Evolutionary conservation across 2,888 invertebrate genomes (phyloP), one percentile per base, ranked within the genome.

Genomic region (Acleris emargana): DNA sequence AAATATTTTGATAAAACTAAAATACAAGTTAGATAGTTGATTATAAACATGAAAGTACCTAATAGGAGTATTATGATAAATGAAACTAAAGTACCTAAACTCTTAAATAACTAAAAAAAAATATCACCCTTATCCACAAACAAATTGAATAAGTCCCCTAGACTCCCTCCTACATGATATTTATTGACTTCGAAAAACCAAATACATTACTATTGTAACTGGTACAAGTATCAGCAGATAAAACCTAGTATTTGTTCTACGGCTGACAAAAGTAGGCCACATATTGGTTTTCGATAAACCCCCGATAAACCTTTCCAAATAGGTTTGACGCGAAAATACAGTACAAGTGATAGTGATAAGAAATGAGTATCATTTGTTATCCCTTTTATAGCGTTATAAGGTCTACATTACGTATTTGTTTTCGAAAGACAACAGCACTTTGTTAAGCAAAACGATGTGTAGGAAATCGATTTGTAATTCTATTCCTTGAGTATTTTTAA

Each of bases 241-340:
- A 45, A 45, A 54, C 42, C 42, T 42, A 54, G 54, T 54, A 16
- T 51, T 59, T 50, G 50, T 51, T 50, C n/a, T 51, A 59, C 18
- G 58, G 42, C 51, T 22, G 42, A 47, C 43, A 66, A 60, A 61
- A 61, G 62, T 58, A 49, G 51, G 43, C 58, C 47, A 50, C 45
- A 62, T 71, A 73, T 73, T 68, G 71, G 68, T 69, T 73, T 71
- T 73, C 72, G 69, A 72, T 72, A 72, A 72, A 73, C 57, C 28
- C 32, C 11, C 51, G 51, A 52, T 60, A 60, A 51, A 25, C 18
- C 52, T 43, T 52, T 60, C 52, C 7, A 43, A 52, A 60, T 60
- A 60, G 45, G 45, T 52, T 45, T 42, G 17, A 42, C 52, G 25
- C 52, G 42, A 42, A 60, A n/a, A 60, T 60, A 60, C 43, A 52